Evolutionary conservation across 2,888 invertebrate genomes (phyloP).

Genomic region (Drosophila recens): DNA sequence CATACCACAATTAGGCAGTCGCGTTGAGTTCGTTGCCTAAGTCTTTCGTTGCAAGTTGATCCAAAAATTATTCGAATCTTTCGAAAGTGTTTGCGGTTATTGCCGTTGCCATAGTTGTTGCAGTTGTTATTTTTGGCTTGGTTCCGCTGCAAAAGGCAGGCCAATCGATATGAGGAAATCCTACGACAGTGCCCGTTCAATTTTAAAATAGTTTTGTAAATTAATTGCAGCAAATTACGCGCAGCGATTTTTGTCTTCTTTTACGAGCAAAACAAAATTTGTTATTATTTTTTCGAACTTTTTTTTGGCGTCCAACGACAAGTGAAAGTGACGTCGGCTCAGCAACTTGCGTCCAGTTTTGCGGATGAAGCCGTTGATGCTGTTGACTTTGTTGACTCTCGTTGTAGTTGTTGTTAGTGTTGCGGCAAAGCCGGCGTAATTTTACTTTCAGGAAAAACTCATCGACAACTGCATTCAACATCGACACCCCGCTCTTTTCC

Average conservation of each 20-base stretch:
- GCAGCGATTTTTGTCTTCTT: constrained; percentile 29
- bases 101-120: constrained; percentile 9
- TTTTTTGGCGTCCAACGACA: constrained; percentile 34
- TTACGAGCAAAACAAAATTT: constrained; percentile 3
- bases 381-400: constrained; percentile 17
- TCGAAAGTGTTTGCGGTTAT: constrained; percentile 41
- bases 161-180: constrained; percentile 57
- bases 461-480: constrained; percentile 29
- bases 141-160: constrained; percentile 53
- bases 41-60: constrained; percentile 41
- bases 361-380: constrained; percentile 37
- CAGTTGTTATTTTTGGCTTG: constrained; percentile 14
- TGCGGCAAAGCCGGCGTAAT: constrained; percentile 34
- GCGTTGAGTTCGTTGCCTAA: constrained; percentile 45
- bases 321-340: constrained; percentile 49
- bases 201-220: constrained; percentile 43
- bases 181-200: constrained; percentile 28
- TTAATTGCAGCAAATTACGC: constrained; percentile 51
- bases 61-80: constrained; percentile 34
- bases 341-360: constrained; percentile 34
- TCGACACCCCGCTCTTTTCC: neutral
- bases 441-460: constrained; percentile 52
- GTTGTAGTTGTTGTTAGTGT: constrained; percentile 17
- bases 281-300: constrained; percentile 6
- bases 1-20: constrained; percentile 40